These are phyloP conservation scores for Mycteria americana DNA, from an alignment of 2,797 vertebrate species.

Conservation along the genomic window DNA sequence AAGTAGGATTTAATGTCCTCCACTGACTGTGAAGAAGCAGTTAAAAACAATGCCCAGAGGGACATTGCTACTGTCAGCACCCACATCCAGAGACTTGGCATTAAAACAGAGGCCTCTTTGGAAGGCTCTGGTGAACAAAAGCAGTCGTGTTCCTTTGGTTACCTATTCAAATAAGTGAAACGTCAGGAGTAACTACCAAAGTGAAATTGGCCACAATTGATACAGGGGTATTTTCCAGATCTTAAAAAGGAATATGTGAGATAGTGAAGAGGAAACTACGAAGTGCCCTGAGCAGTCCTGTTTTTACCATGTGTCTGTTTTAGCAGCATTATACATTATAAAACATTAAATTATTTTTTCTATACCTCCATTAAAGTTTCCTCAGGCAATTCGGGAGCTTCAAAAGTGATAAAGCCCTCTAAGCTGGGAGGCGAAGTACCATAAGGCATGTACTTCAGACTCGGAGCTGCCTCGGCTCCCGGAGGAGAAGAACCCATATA, in stretches of 20 bases:
- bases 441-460: slow-evolving; percentile 91
- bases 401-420: slow-evolving; percentile 95
- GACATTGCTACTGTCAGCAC: neutral
- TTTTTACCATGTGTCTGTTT: neutral
- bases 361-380: slow-evolving; percentile 98
- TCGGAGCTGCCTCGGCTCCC: slow-evolving; percentile 84
- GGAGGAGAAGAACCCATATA: slow-evolving; percentile 88
- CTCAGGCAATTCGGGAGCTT: slow-evolving; percentile 95
- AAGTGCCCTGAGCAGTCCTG: neutral
- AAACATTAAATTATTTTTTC: neutral
- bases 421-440: slow-evolving; percentile 93
- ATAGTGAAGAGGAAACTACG: neutral
- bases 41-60: neutral
- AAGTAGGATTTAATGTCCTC: neutral
- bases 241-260: neutral
- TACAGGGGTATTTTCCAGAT: neutral
- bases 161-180: neutral
- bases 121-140: neutral
- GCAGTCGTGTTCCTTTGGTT: neutral
- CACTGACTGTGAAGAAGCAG: neutral
- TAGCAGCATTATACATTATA: neutral
- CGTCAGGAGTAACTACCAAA: neutral
- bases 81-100: neutral
- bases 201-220: neutral
- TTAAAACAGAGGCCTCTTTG: slow-evolving; percentile 6